Evolutionary conservation across 2,113 vertebrate genomes (phyloP), one percentile per base, ranked within the genome.

Genomic region (Dinomys branickii): DNA sequence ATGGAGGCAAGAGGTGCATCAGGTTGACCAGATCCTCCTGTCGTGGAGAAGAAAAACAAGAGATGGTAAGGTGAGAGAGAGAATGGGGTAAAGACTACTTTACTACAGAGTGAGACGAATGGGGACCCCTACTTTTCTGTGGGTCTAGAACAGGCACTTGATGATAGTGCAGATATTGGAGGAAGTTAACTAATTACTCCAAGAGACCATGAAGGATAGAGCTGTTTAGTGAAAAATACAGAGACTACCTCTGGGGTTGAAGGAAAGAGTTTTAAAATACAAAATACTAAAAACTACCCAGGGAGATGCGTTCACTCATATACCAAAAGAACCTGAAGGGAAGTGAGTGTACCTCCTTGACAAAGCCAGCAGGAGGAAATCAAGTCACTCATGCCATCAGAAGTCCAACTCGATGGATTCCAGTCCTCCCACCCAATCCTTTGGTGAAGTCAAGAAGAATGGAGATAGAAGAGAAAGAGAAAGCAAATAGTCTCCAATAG

Each of bases 11-110:
- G 56, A 41, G 19, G 20, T 20, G 94, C 86, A 58, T 91, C 65
- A 61, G 95, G 50, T 50, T 81, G 93, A 73, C 86, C 75, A 71
- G 86, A 58, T 80, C 84, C 50, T 95, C 69, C 97, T 97, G 91
- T n/a, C 35, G 33, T 59, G 52, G 69, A 91, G 75, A 92, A 81
- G 44, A 54, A 87, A 69, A 58, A 87, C 26, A 61, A 94, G n/a
- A 94, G 77, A 73, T 17, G 13, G 26, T 28, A 54, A 14, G 30
- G 16, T 33, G 35, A 92, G 33, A 77, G 61, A 81, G 65, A 86
- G 80, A 22, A 13, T 22, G 26, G 4, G 22, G 5, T 38, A 38
- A 58, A 90, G 69, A 59, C 58, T 80, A 0, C 44, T 75, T 84
- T 75, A 47, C 41, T 84, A 5, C 17, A 33, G 20, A 84, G 5